Evolutionary conservation across 2,888 invertebrate species (phyloP), one percentile per base, ranked within the genome.

Genomic region (Phania funesta): DNA sequence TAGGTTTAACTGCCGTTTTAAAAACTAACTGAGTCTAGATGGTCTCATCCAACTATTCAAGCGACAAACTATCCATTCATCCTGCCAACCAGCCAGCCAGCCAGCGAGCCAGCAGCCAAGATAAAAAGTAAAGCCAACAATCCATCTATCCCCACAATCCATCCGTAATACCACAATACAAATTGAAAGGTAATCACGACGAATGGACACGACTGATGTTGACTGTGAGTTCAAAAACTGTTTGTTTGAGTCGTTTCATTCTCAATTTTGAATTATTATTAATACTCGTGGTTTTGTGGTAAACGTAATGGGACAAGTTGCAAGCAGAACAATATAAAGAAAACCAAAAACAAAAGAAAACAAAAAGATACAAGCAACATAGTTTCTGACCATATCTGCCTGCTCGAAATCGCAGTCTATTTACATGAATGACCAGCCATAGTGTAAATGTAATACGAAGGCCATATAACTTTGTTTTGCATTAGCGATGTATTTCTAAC

Each of bases 141-240:
- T 74, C 32, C 80, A 65, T 52, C 71, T 18, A 54, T 73, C 41
- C 46, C 38, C 62, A 50, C 50, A 68, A 50, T 48, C 16, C 54
- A 56, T 80, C 48, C 75, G 32, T 74, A 73, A 77, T 70, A 70
- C 74, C 64, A 68, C 78, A 82, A 85, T 87, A 88, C 88, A 88
- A 89, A 89, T 89, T 88, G 88, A 88, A 87, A 89, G 88, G 87
- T 86, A 88, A 87, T 88, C 88, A 86, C 88, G 87, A 86, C 84
- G 85, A 85, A 86, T 84, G 83, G 80, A 83, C 84, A 81, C 81
- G 84, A 84, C 75, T 71, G 29, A 84, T 84, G 78, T 74, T 73
- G 80, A 60, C 80, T 71, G 76, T 62, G 50, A 71, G 83, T 83
- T 82, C 68, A 82, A 68, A 77, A 74, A 68, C 26, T 82, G 73